Percentiles rank a stretch among this genome's conserved stretches.
Evolutionary conservation across 2,113 vertebrate genomes (phyloP).

Genomic region (Todiramphus saurophagus): DNA sequence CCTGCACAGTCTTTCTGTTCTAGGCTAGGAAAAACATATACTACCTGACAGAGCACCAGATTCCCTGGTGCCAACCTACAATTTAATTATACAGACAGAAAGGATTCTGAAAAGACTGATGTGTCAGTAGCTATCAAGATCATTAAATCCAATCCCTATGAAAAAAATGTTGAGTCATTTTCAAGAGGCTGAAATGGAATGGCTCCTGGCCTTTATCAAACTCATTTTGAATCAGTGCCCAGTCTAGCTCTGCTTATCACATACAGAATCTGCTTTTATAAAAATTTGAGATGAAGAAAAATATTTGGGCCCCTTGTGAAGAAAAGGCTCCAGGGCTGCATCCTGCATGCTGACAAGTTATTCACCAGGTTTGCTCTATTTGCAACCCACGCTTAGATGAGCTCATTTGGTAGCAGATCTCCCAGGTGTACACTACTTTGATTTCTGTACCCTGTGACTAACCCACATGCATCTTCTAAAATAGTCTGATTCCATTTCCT

Average conservation of each 20-base stretch:
- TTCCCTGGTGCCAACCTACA: constrained; percentile 49
- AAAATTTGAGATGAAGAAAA: background rate
- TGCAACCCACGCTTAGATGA: constrained; percentile 35
- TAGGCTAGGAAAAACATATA: background rate
- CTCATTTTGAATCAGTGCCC: background rate
- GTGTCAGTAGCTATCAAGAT: constrained; percentile 52
- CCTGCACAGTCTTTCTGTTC: background rate
- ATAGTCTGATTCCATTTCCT: background rate
- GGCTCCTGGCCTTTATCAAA: constrained; percentile 8
- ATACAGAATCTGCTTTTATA: constrained; percentile 4
- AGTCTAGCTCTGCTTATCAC: background rate
- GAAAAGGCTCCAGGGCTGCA: background rate
- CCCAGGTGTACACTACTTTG: constrained; percentile 25
- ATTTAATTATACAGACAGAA: constrained; percentile 64
- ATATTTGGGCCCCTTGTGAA: background rate
- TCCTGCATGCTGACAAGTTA: background rate
- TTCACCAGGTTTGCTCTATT: background rate
- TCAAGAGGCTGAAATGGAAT: constrained; percentile 23
- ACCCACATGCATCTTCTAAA: background rate
- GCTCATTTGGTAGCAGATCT: constrained; percentile 17
- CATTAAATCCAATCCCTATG: constrained; percentile 39
- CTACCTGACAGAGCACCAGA: constrained; percentile 33
- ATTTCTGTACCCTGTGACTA: constrained; percentile 33
- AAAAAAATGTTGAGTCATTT: constrained; percentile 53
- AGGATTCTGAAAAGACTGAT: constrained; percentile 47